Evolutionary conservation across 2,113 vertebrate genomes (phyloP).

Genomic region (Labrus mixtus): DNA sequence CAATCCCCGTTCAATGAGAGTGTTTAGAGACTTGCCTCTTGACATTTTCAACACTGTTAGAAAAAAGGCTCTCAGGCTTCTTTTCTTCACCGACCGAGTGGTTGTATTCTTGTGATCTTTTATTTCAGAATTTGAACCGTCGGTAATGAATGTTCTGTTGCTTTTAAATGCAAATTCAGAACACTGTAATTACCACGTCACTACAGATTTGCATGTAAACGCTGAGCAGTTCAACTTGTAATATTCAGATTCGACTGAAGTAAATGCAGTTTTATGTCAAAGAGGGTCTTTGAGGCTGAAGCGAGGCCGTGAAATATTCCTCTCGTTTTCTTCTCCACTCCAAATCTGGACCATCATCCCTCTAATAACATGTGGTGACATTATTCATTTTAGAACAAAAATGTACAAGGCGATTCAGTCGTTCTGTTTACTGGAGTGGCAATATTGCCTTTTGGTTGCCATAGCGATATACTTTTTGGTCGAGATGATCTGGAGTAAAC

Average conservation of each 20-base stretch:
- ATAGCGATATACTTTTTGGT: too few species aligned
- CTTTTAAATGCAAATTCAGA: conserved; percentile 50
- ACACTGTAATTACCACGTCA: background rate
- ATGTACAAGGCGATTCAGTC: too few species aligned
- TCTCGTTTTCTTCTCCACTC: background rate
- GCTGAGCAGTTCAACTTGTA: background rate
- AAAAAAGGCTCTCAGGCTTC: conserved; percentile 34
- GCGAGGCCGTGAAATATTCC: too few species aligned
- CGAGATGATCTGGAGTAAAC: too few species aligned
- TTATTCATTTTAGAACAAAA: too few species aligned
- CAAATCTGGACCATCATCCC: background rate
- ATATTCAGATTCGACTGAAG: background rate
- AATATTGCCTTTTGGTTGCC: too few species aligned
- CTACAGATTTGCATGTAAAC: conserved; percentile 8
- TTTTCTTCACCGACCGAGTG: conserved; percentile 15
- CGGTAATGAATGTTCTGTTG: conserved; percentile 14
- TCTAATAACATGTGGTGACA: background rate
- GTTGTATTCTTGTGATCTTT: conserved; percentile 45
- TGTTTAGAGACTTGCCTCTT: conserved; percentile 65
- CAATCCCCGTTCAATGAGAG: conserved; percentile 67
- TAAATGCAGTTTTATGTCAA: background rate
- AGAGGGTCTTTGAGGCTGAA: background rate
- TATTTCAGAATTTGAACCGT: conserved; percentile 23
- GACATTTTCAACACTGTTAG: conserved; percentile 59
- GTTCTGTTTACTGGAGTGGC: too few species aligned